Percentiles rank a stretch among this genome's conserved stretches.
Conservation (phyloP, 2,113 vertebrate species). For the Falcunculus frontatus region DNA sequence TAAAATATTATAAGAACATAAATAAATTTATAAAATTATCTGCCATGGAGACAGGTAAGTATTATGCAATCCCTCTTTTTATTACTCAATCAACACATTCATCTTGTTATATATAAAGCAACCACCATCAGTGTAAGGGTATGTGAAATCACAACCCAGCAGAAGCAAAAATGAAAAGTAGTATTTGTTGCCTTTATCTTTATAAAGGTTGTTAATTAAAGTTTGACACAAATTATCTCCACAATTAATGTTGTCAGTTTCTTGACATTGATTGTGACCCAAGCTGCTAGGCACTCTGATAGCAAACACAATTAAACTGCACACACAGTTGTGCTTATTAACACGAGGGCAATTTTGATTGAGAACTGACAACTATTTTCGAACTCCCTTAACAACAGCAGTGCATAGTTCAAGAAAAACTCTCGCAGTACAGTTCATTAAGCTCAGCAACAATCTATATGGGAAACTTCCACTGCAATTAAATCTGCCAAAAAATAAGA, state of each 20-base stretch:
- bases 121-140: background rate
- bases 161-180: background rate
- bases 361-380: slow-evolving; percentile 48
- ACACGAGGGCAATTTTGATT: slow-evolving; percentile 27
- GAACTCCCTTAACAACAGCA: slow-evolving; percentile 28
- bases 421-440: slow-evolving; percentile 46
- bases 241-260: slow-evolving; percentile 1
- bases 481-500: slow-evolving; percentile 30
- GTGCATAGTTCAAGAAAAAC: slow-evolving; percentile 21
- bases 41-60: background rate
- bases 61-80: background rate
- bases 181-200: background rate
- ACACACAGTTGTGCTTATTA: slow-evolving; percentile 38
- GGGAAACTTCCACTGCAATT: slow-evolving; percentile 10
- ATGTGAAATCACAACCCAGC: background rate
- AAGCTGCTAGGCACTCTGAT: slow-evolving; percentile 4
- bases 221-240: background rate
- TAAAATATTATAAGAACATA: background rate
- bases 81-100: background rate
- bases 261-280: slow-evolving; percentile 17
- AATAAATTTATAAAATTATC: background rate
- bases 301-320: slow-evolving; percentile 18
- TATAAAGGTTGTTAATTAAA: slow-evolving; percentile 15
- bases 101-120: background rate
- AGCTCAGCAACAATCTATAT: slow-evolving; percentile 29